phyloP scores from a whole-genome alignment of 2,797 vertebrate genomes.

The Buceros bicornis region DNA sequence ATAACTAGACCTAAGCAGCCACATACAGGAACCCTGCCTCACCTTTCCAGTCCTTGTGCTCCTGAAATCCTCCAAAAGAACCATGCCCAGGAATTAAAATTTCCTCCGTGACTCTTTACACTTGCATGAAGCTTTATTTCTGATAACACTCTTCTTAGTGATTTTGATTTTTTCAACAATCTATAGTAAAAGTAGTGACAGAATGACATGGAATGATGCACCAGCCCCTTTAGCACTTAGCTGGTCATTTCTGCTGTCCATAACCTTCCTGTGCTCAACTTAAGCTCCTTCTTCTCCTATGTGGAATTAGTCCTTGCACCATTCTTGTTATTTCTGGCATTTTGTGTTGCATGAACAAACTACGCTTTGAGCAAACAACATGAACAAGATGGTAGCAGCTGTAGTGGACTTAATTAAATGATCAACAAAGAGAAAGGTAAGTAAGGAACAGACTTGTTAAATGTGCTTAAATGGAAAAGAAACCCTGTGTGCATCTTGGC shows the following conservation, averaged over 20 bases:
- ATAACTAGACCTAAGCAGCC: background rate
- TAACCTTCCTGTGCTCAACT: background rate
- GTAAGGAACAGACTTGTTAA: background rate
- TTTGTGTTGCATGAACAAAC: background rate
- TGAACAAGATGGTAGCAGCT: background rate
- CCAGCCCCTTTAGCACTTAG: background rate
- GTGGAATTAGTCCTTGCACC: background rate
- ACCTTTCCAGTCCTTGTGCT: background rate
- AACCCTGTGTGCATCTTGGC: background rate
- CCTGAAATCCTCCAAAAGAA: background rate
- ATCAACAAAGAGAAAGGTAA: background rate
- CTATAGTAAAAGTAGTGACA: background rate
- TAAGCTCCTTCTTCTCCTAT: background rate
- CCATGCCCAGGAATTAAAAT: background rate
- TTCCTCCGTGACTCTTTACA: background rate
- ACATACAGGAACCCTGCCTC: background rate
- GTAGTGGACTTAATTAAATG: background rate
- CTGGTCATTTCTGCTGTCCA: background rate
- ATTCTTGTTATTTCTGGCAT: background rate
- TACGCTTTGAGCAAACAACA: background rate
- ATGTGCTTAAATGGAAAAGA: background rate
- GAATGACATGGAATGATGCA: background rate
- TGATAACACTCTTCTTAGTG: background rate
- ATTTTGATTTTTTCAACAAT: background rate
- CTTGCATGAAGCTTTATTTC: background rate